Evolutionary conservation across 2,888 invertebrate genomes (phyloP), one percentile per base, ranked within the genome.

Genomic region (Andrena haemorrhoa): DNA sequence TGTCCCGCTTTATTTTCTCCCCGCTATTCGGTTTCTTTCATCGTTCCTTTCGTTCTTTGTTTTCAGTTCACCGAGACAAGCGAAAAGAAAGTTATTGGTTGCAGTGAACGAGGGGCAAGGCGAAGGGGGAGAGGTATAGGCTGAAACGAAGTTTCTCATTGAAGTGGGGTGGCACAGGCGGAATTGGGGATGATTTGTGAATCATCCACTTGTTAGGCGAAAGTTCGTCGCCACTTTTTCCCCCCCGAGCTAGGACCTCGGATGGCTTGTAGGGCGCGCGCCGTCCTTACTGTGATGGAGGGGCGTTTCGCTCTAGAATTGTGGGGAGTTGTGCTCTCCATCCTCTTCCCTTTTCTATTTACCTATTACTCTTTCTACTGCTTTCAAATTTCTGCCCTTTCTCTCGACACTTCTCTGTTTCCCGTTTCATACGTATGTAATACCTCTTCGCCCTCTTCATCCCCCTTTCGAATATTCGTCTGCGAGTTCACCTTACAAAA

Each of bases 201-300:
- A 92, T 93, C 93, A 92, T 91, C 91, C 92, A 92, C 92, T 93
- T 92, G 92, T 93, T 92, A 92, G 90, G 89, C 90, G 89, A 91
- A 91, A 92, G 90, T 92, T 93, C 83, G 89, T 87, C 89, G 82
- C 85, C 83, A 86, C 90, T 87, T 85, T 84, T 83, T 73, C 79
- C 41, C 83, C 83, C 79, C 79, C 85, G 77, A 69, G 82, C 76
- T 60, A 74, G 26, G 70, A 78, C 61, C 79, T 73, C 65, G 77
- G 73, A 78, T 31, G 76, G 79, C 80, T 75, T 79, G 49, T 63
- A 84, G 81, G 75, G 86, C 75, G 78, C 81, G 81, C 79, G 41
- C 12, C 79, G 31, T 61, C 66, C 61, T 33, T 16, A n/a, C 23
- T 47, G n/a, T 53, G 41, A 41, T 41, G 41, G 16, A 56, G 53